A percentile compares a stretch with the other conserved stretches of the same genome.
Conservation (phyloP, 2,888 invertebrate genomes). For the Apantesis nais region DNA sequence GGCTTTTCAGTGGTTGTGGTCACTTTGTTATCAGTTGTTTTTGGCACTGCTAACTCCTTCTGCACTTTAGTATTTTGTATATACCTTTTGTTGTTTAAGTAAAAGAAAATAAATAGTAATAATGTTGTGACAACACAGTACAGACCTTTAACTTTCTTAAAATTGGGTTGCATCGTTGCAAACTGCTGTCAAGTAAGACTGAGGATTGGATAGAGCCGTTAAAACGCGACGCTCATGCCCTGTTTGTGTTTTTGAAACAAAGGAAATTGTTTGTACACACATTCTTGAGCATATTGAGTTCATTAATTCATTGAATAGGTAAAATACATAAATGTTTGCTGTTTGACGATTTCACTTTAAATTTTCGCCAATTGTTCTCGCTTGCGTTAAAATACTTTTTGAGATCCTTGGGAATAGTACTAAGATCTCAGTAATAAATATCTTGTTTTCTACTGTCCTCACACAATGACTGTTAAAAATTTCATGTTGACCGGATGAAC, state of each 20-base stretch:
- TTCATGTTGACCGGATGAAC: too few relatives aligned
- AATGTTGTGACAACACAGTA: constrained; percentile 3
- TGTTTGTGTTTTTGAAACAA: constrained; percentile 26
- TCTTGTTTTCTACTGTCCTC: too few relatives aligned
- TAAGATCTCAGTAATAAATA: too few relatives aligned
- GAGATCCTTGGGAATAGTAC: too few relatives aligned
- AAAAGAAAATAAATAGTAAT: constrained; percentile 11
- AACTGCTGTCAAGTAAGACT: background rate
- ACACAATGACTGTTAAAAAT: too few relatives aligned
- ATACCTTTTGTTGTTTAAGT: constrained; percentile 10
- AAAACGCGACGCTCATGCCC: background rate
- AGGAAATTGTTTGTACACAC: constrained; percentile 21
- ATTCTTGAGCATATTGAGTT: constrained; percentile 14
- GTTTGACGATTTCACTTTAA: too few relatives aligned
- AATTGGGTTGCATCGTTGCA: constrained; percentile 8
- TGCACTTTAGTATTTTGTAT: background rate
- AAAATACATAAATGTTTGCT: too few relatives aligned
- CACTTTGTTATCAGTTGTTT: background rate
- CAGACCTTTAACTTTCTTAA: constrained; percentile 12
- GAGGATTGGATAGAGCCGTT: background rate
- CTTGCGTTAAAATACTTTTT: too few relatives aligned
- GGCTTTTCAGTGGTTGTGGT: background rate
- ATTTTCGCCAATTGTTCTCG: too few relatives aligned
- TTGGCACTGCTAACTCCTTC: background rate
- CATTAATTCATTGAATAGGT: too few relatives aligned